Base-by-base conservation (phyloP, 2,888 invertebrate genomes). In the Lypha dubia region DNA sequence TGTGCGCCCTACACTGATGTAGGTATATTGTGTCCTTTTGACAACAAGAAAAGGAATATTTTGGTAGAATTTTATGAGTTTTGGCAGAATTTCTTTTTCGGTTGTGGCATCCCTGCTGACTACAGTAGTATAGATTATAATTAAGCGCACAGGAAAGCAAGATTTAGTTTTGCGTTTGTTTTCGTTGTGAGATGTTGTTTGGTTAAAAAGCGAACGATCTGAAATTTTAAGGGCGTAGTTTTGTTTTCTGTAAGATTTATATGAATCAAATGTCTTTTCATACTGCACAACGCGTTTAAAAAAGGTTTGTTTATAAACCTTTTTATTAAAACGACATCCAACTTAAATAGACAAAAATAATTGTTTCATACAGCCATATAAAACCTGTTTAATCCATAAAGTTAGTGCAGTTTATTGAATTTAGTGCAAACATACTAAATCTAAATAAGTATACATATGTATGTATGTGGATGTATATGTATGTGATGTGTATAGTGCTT, bases 121-220 rank as follows among this genome's bases (percentile, higher is more conserved):
- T n/a, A n/a, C n/a, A n/a, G n/a, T n/a, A n/a, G n/a, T n/a, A n/a
- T n/a, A n/a, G n/a, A n/a, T n/a, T n/a, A n/a, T 20, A 22, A 20
- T 22, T 9, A 51, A 22, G 51, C 15, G 15, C 22, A 13, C 24
- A 22, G 28, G 15, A 15, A 53, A 17, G 65, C 28, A 53, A 8
- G 28, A 13, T 53, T 53, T 53, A 53, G 53, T 53, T 28, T 53
- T 15, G 28, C 53, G 53, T 53, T 53, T 24, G 53, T 53, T 53
- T 53, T 53, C 53, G 53, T 24, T 28, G 53, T 28, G 53, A 53
- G 15, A 53, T 28, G 53, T 53, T 15, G 53, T 53, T 13, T 53
- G 11, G 53, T 15, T 22, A 2, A 22, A 8, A 11, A 15, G 53
- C 28, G 53, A 5, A 15, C 0, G 53, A 9, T 49, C 22, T 15